Evolutionary conservation across 2,113 vertebrate genomes (phyloP).

Genomic region (Meles meles): DNA sequence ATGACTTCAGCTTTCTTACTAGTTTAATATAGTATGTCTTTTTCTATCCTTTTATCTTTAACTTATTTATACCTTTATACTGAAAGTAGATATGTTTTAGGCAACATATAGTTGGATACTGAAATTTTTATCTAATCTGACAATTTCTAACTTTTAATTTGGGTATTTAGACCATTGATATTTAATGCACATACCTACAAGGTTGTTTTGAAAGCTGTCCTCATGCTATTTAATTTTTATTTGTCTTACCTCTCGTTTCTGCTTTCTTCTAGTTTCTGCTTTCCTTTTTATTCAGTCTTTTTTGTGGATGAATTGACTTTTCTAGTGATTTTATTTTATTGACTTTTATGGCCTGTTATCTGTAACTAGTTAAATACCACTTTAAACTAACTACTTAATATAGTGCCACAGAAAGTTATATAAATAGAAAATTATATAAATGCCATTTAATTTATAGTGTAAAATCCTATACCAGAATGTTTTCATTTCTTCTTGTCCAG

Average conservation of each 20-base stretch:
- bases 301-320: not conserved
- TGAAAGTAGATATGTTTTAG: not conserved
- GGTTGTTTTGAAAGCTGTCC: not conserved
- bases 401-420: not conserved
- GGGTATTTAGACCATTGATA: not conserved
- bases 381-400: not conserved
- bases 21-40: not conserved
- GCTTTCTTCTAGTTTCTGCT: too few species aligned
- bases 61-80: not conserved
- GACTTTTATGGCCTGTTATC: not conserved
- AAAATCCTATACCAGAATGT: not conserved
- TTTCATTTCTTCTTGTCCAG: not conserved
- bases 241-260: not conserved
- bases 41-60: not conserved
- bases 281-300: not conserved
- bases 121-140: not conserved
- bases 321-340: not conserved
- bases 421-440: not conserved
- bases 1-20: not conserved
- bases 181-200: not conserved
- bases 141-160: not conserved
- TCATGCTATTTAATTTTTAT: not conserved
- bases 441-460: not conserved
- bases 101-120: not conserved
- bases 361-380: not conserved